Conservation (phyloP, 2,888 invertebrate genomes). For the Catocala fraxini region DNA sequence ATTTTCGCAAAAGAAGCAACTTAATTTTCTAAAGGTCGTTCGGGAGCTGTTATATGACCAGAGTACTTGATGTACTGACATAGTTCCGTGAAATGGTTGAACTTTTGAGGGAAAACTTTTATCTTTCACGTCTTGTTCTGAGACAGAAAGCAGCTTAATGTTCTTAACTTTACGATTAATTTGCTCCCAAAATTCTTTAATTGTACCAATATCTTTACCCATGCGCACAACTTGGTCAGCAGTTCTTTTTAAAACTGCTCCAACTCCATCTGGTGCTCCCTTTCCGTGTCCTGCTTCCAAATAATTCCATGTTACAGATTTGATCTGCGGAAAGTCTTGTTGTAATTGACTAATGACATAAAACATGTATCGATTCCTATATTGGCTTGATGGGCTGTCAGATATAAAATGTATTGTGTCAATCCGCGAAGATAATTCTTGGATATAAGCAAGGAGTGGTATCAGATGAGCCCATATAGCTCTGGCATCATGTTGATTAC, state of each 20-base stretch:
- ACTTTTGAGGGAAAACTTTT: constrained; percentile 15
- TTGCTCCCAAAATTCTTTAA: not conserved
- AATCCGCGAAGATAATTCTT: constrained; percentile 17
- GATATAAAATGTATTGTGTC: constrained; percentile 31
- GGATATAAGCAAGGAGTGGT: constrained; percentile 20
- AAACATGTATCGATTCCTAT: too few species aligned
- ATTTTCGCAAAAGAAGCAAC: constrained; percentile 26
- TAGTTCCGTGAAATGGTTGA: constrained; percentile 26
- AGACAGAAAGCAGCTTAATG: constrained; percentile 12
- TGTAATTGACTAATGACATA: too few species aligned
- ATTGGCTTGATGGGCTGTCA: too few species aligned
- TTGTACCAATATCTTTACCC: not conserved
- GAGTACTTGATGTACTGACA: constrained; percentile 28
- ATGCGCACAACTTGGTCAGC: too few species aligned
- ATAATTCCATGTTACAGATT: too few species aligned
- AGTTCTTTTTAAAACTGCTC: too few species aligned
- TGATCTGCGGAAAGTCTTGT: too few species aligned
- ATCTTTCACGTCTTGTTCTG: constrained; percentile 18
- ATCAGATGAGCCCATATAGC: constrained; percentile 35
- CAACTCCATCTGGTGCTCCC: too few species aligned
- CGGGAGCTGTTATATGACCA: constrained; percentile 19
- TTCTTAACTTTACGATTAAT: not conserved
- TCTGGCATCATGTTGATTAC: constrained; percentile 26
- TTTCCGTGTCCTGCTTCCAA: too few species aligned
- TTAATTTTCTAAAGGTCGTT: constrained; percentile 22